Percentiles rank a stretch among this genome's conserved stretches.
phyloP scores from a whole-genome alignment of 2,113 vertebrate genomes.

The Xenotilapia flavipinnis region DNA sequence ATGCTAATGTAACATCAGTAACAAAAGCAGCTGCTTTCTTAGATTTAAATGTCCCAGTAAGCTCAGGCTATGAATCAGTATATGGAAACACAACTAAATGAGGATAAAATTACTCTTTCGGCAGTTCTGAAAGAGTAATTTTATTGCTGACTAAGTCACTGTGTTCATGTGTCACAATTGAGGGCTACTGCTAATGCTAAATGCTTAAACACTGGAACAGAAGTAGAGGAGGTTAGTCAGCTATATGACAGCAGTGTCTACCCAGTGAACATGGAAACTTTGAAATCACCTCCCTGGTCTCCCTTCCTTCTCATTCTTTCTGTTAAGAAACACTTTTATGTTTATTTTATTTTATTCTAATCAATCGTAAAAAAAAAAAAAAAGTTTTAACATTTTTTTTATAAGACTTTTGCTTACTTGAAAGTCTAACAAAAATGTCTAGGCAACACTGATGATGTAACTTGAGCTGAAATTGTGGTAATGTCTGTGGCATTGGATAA shows the following conservation, averaged over 20 bases:
- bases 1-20: neutral
- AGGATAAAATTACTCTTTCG: neutral
- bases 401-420: neutral
- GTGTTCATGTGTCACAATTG: neutral
- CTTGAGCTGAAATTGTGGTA: neutral
- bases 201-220: neutral
- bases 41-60: neutral
- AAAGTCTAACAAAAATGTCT: neutral
- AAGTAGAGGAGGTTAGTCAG: neutral
- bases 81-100: neutral
- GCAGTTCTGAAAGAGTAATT: neutral
- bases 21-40: neutral
- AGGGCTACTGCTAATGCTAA: neutral
- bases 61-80: neutral
- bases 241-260: neutral
- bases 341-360: neutral
- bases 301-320: neutral
- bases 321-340: neutral
- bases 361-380: neutral
- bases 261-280: neutral
- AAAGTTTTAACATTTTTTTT: neutral
- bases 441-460: neutral
- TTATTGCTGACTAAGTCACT: neutral
- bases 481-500: neutral
- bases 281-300: neutral